Evolutionary conservation across 1,140 invertebrate genomes (phyloP).

Genomic region (Rhizoglyphus robini): DNA sequence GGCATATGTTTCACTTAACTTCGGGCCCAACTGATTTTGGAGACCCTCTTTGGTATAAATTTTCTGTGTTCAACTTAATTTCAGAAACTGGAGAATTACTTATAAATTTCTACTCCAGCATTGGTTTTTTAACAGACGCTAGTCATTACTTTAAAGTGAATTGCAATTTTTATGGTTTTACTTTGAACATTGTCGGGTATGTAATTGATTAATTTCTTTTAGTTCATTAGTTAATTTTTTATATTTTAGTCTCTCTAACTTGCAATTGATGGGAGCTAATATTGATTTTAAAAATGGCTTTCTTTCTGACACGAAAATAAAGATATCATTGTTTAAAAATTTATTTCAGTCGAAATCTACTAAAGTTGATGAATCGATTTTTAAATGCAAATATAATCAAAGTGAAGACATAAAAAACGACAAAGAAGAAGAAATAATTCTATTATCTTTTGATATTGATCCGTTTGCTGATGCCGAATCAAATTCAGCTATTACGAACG

Average conservation of each 20-base stretch:
- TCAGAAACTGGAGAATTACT: background rate
- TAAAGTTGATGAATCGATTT: background rate
- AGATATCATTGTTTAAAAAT: background rate
- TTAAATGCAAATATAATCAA: background rate
- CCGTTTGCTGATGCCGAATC: no score
- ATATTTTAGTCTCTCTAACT: background rate
- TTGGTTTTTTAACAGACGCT: constrained; percentile 6
- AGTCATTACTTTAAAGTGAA: background rate
- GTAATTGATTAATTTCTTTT: background rate
- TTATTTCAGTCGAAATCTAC: background rate
- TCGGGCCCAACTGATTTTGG: background rate
- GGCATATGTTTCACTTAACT: background rate
- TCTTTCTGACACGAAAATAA: background rate
- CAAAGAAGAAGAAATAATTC: no score
- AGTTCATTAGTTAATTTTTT: background rate
- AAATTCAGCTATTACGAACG: no score
- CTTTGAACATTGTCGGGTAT: constrained; percentile 11
- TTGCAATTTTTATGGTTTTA: background rate
- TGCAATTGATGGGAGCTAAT: background rate
- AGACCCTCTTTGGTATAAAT: constrained; percentile 14
- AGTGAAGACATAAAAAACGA: background rate
- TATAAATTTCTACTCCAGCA: constrained; percentile 1
- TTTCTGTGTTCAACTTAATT: constrained; percentile 11
- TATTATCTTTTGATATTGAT: no score
- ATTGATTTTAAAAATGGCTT: background rate